A percentile compares a stretch with the other conserved stretches of the same genome.
Evolutionary conservation across 2,113 vertebrate species (phyloP).

Genomic region (Ovis aries): DNA sequence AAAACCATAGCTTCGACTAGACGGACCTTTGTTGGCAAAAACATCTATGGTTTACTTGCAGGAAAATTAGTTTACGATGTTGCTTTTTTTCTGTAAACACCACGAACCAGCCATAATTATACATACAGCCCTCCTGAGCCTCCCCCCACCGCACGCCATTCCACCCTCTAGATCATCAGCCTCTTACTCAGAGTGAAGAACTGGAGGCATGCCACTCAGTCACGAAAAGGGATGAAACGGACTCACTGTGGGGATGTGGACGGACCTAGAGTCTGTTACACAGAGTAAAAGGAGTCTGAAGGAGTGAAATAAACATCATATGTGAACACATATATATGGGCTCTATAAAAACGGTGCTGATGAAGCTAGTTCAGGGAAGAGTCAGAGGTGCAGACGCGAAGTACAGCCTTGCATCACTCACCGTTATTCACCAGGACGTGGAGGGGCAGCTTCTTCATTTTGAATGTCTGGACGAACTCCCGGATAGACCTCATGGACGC

Average conservation of each 20-base stretch:
- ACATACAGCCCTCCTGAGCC: background rate
- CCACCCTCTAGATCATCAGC: background rate
- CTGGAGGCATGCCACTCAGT: background rate
- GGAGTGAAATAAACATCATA: background rate
- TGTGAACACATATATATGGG: background rate
- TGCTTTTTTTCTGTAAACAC: background rate
- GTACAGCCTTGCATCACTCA: slow-evolving; percentile 68
- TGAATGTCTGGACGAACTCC: slow-evolving; percentile 85
- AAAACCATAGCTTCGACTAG: background rate
- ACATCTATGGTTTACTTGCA: background rate
- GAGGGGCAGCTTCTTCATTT: slow-evolving; percentile 82
- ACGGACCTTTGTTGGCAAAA: background rate
- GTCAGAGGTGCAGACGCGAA: accelerated
- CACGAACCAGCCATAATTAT: background rate
- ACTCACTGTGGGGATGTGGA: background rate
- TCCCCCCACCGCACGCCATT: accelerated
- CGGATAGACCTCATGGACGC: slow-evolving; percentile 88
- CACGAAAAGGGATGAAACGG: accelerated
- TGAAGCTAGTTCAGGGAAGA: background rate
- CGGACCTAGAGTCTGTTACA: background rate
- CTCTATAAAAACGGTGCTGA: background rate
- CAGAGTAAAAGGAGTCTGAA: background rate
- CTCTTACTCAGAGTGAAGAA: background rate
- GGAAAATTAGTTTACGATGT: background rate
- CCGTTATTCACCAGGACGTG: slow-evolving; percentile 94